A percentile compares a stretch with the other conserved stretches of the same genome.
These are phyloP conservation scores for Chaenocephalus aceratus DNA, from an alignment of 2,113 vertebrate genomes.

Conservation along the genomic window DNA sequence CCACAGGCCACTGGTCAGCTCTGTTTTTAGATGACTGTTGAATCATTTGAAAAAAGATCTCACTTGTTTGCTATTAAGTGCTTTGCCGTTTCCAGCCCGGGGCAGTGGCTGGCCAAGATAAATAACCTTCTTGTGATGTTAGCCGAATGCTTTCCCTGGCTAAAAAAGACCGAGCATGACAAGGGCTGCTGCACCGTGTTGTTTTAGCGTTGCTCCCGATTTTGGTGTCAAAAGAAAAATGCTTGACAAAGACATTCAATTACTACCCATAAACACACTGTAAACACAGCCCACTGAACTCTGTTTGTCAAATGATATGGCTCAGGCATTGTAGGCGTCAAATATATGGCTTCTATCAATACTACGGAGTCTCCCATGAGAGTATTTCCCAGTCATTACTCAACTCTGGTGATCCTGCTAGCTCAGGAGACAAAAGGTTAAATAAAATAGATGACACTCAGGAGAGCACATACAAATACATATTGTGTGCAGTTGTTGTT, in stretches of 20 bases:
- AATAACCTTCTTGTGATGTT: constrained; percentile 81
- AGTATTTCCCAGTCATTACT: constrained; percentile 23
- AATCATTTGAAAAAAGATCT: constrained; percentile 84
- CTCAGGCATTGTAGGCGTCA: constrained; percentile 36
- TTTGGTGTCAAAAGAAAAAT: constrained; percentile 57
- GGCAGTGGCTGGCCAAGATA: constrained; percentile 78
- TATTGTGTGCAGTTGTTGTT: neutral
- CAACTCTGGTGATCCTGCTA: neutral
- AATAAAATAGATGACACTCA: constrained; percentile 1
- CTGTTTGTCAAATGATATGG: constrained; percentile 56
- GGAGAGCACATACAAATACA: neutral
- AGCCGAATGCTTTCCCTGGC: constrained; percentile 71
- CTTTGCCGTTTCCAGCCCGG: constrained; percentile 75
- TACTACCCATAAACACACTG: constrained; percentile 56
- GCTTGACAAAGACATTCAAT: constrained; percentile 58
- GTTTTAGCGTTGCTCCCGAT: constrained; percentile 49
- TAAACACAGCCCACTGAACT: constrained; percentile 55
- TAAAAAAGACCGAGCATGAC: constrained; percentile 69
- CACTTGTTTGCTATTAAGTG: constrained; percentile 86
- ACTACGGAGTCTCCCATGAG: constrained; percentile 25
- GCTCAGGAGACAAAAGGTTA: neutral
- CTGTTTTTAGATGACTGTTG: constrained; percentile 81
- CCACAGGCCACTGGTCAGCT: constrained; percentile 80
- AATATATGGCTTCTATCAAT: constrained; percentile 39
- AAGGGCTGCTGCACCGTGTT: constrained; percentile 57